Percentiles rank a stretch among this genome's conserved stretches.
Evolutionary conservation across 2,888 invertebrate species (phyloP).

Genomic region (Drosophila atroscutellata): DNA sequence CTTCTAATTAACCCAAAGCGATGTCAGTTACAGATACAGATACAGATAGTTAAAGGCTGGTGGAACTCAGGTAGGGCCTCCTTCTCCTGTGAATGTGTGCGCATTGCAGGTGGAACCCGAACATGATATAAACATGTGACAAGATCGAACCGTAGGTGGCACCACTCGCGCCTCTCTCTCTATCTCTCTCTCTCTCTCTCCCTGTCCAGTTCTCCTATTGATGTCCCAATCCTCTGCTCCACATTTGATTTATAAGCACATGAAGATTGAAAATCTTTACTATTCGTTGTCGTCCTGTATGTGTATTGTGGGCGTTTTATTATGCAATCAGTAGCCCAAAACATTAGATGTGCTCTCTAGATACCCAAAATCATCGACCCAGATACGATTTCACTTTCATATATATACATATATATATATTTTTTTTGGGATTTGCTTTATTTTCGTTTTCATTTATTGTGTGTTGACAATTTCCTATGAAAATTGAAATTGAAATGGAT

Average conservation of each 20-base stretch:
- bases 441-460: slow-evolving; percentile 25
- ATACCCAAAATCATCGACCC: slow-evolving; percentile 52
- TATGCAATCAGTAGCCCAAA: slow-evolving; percentile 79
- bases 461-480: slow-evolving; percentile 69
- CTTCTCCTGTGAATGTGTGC: slow-evolving; percentile 22
- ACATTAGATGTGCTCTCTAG: slow-evolving; percentile 29
- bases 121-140: slow-evolving; percentile 46
- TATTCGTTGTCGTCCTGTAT: slow-evolving; percentile 12
- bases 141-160: slow-evolving; percentile 62
- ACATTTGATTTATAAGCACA: slow-evolving; percentile 63
- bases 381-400: slow-evolving; percentile 69
- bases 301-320: slow-evolving; percentile 71
- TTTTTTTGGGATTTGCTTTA: slow-evolving; percentile 16
- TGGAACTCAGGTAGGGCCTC: slow-evolving; percentile 34
- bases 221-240: slow-evolving; percentile 14
- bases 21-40: slow-evolving; percentile 56
- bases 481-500: slow-evolving; percentile 66
- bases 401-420: not conserved
- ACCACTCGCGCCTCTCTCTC: slow-evolving; percentile 56
- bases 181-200: not conserved
- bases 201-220: not conserved
- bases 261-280: slow-evolving; percentile 6
- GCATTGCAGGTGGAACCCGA: slow-evolving; percentile 33
- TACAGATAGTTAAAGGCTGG: not conserved
- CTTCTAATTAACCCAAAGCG: slow-evolving; percentile 72